A percentile compares a stretch with the other conserved stretches of the same genome.
Evolutionary conservation across 2,113 vertebrate species (phyloP).

Genomic region (Lophura nycthemera): DNA sequence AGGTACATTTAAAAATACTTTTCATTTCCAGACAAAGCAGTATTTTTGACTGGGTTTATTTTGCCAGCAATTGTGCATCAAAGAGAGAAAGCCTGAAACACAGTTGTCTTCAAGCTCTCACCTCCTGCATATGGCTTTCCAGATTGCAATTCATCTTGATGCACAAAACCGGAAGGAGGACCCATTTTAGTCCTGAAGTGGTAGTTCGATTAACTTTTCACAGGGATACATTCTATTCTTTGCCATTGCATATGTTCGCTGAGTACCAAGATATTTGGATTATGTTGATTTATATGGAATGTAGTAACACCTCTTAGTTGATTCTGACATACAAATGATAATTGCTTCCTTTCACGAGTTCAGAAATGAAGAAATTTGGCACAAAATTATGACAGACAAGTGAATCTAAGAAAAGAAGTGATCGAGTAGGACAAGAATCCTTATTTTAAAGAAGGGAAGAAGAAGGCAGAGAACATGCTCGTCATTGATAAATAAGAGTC

Average conservation of each 20-base stretch:
- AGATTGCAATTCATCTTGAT: neutral
- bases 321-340: neutral
- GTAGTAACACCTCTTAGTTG: neutral
- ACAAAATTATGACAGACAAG: neutral
- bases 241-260: neutral
- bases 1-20: neutral
- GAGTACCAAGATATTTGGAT: neutral
- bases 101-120: neutral
- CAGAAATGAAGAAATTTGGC: neutral
- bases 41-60: neutral
- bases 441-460: neutral
- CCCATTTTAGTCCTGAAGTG: neutral
- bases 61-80: neutral
- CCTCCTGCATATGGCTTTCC: neutral
- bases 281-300: rapidly evolving
- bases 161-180: neutral
- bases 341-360: neutral
- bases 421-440: neutral
- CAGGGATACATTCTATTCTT: neutral
- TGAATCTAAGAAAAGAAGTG: neutral
- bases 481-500: neutral
- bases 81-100: neutral
- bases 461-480: neutral
- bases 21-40: neutral
- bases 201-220: neutral